Evolutionary conservation across 2,888 invertebrate genomes (phyloP).

Genomic region (Odontocerum albicorne): DNA sequence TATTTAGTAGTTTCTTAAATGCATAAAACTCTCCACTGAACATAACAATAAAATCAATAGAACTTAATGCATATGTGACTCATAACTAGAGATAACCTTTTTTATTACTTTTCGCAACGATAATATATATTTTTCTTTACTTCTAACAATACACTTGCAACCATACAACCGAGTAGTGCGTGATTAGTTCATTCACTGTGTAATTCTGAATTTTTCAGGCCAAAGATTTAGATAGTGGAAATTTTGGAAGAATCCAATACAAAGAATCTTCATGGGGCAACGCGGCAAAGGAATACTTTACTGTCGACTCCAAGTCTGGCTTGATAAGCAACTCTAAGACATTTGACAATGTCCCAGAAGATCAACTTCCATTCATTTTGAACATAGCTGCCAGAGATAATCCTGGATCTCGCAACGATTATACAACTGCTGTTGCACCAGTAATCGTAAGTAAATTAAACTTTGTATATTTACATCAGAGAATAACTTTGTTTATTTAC

Average conservation of each 20-base stretch:
- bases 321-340: constrained; percentile 73
- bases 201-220: constrained; percentile 55
- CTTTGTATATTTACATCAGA: too few species aligned
- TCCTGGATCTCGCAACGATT: constrained; percentile 64
- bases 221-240: constrained; percentile 82
- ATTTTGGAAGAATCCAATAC: constrained; percentile 79
- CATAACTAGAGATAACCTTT: too few species aligned
- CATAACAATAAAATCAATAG: too few species aligned
- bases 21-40: too few species aligned
- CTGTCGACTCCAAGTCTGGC: constrained; percentile 73
- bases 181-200: not conserved
- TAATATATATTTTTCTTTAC: too few species aligned
- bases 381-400: constrained; percentile 75
- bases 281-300: constrained; percentile 66
- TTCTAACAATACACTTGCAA: too few species aligned
- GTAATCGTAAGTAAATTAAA: constrained; percentile 68
- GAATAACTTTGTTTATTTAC: too few species aligned
- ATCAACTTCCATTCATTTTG: constrained; percentile 72
- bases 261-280: constrained; percentile 54
- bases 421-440: constrained; percentile 63
- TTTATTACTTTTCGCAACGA: too few species aligned
- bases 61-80: too few species aligned
- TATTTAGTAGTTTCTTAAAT: too few species aligned
- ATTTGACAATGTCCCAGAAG: constrained; percentile 66
- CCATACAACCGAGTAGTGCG: too few species aligned